phyloP scores from a whole-genome alignment of 2,113 vertebrate species.

The Greenwoodochromis staneri region DNA sequence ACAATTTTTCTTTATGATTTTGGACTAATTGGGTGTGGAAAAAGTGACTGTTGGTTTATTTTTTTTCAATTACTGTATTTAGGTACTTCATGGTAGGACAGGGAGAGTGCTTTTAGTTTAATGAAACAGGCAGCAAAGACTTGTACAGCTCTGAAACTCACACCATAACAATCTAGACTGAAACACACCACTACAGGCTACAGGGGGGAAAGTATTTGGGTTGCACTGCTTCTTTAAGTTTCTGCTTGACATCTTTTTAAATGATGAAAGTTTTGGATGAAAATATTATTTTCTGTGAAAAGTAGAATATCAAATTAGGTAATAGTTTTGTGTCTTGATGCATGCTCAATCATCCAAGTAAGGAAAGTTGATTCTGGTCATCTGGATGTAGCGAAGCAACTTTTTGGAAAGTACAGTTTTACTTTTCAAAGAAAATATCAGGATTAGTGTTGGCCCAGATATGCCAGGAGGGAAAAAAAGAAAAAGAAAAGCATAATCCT shows the following conservation, averaged over 20 bases:
- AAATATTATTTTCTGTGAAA: neutral
- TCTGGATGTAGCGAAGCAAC: neutral
- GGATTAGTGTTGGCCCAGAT: neutral
- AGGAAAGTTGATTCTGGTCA: neutral
- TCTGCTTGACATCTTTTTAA: neutral
- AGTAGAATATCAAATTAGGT: neutral
- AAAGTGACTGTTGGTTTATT: neutral
- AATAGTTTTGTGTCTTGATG: neutral
- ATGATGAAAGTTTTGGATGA: neutral
- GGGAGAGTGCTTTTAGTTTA: neutral
- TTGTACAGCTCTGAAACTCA: neutral
- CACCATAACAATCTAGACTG: accelerated
- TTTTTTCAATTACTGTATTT: neutral
- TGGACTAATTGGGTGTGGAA: accelerated
- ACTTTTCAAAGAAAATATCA: neutral
- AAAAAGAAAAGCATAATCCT: neutral
- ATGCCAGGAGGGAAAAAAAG: neutral
- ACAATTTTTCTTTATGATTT: neutral
- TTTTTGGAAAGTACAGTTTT: neutral
- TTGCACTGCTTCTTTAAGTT: neutral
- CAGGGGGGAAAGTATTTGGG: neutral
- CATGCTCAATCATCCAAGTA: neutral
- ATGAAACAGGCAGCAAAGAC: neutral
- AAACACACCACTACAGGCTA: neutral
- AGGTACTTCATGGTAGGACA: neutral